Percentiles rank a stretch among this genome's conserved stretches.
These are phyloP conservation scores for Chrysodeixis includens DNA, from an alignment of 2,888 invertebrate genomes.

Conservation along the genomic window DNA sequence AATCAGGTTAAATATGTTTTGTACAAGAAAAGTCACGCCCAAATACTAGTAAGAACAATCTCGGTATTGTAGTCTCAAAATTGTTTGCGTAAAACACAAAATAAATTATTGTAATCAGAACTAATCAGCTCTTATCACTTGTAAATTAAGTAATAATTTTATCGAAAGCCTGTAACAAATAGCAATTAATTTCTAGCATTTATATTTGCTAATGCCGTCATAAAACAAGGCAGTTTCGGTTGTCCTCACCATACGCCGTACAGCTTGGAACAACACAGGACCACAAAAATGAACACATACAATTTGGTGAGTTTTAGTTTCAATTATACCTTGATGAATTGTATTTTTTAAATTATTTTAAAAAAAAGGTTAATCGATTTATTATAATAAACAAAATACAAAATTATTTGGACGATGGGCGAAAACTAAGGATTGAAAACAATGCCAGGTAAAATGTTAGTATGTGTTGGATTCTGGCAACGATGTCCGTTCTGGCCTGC, in stretches of 20 bases:
- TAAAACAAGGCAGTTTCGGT: constrained; percentile 27
- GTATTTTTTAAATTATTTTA: too few species aligned
- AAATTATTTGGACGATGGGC: too few species aligned
- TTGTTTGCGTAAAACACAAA: constrained; percentile 31
- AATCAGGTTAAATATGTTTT: constrained; percentile 6
- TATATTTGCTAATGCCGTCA: constrained; percentile 17
- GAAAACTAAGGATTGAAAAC: too few species aligned
- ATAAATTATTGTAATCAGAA: constrained; percentile 18
- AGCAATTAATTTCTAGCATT: constrained; percentile 21
- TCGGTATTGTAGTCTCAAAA: constrained; percentile 7
- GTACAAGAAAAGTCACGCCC: neutral
- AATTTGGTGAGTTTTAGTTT: constrained; percentile 22
- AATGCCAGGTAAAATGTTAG: too few species aligned
- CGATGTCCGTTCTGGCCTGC: too few species aligned
- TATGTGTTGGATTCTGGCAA: too few species aligned
- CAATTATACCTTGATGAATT: too few species aligned
- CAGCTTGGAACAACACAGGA: constrained; percentile 17
- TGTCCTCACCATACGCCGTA: constrained; percentile 20
- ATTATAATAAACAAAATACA: too few species aligned
- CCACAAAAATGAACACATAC: constrained; percentile 24
- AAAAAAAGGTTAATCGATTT: too few species aligned
- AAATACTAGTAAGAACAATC: constrained; percentile 1
- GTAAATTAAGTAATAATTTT: constrained; percentile 23
- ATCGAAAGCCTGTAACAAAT: constrained; percentile 11
- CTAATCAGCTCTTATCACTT: constrained; percentile 25